A percentile compares a stretch with the other conserved stretches of the same genome.
These are phyloP conservation scores for Platyura marginata DNA, from an alignment of 1,140 invertebrate species.

Conservation along the genomic window DNA sequence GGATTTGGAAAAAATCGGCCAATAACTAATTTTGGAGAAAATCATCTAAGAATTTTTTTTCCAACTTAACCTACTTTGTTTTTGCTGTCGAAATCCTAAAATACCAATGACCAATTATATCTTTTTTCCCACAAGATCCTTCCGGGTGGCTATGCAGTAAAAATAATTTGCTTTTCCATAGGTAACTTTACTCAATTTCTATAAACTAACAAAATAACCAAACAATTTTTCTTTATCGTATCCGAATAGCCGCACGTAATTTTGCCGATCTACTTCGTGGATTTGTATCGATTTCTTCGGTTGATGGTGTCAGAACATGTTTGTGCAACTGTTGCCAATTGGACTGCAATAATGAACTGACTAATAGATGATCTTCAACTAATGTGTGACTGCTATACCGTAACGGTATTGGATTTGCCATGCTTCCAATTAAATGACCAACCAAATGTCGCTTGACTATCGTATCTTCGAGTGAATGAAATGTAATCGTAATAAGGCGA, in stretches of 20 bases:
- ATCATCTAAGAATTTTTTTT: no score
- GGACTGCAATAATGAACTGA: constrained; percentile 36
- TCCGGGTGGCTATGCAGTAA: no score
- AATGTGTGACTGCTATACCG: constrained; percentile 40
- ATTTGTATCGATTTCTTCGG: constrained; percentile 58
- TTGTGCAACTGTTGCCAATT: constrained; percentile 65
- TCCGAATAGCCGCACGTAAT: constrained; percentile 59
- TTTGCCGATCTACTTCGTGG: constrained; percentile 75
- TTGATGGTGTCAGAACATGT: constrained; percentile 55
- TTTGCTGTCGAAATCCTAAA: no score
- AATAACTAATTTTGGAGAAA: no score
- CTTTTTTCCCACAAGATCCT: no score
- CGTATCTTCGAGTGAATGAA: constrained; percentile 90
- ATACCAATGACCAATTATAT: no score
- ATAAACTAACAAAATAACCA: no score
- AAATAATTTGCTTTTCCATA: no score
- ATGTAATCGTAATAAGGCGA: constrained; percentile 62
- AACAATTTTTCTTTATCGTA: no score
- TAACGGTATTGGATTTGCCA: constrained; percentile 41
- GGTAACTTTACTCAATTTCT: no score
- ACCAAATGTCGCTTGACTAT: constrained; percentile 81
- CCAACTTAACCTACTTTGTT: no score
- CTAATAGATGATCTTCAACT: constrained; percentile 31
- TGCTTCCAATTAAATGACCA: constrained; percentile 49
- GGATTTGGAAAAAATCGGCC: no score